phyloP scores from a whole-genome alignment of 2,797 vertebrate species.

The Gymnothorax javanicus region DNA sequence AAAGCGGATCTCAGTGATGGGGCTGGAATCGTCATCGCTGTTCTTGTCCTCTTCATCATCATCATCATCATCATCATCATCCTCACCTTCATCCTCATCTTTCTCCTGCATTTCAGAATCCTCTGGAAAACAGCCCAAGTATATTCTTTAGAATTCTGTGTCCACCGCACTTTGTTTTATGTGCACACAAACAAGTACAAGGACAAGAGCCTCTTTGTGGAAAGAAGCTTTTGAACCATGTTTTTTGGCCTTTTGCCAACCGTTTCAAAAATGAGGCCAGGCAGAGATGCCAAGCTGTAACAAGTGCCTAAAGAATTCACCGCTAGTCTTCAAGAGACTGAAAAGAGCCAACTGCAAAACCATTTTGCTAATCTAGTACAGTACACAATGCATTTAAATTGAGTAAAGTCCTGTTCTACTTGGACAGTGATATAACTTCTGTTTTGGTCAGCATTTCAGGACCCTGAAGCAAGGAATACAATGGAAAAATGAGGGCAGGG shows the following conservation, averaged over 20 bases:
- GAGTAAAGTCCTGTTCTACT: too few species aligned
- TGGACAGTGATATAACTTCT: too few species aligned
- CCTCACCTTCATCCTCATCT: slow-evolving; percentile 80
- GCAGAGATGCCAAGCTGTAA: not conserved
- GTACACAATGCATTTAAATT: not conserved
- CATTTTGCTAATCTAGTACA: not conserved
- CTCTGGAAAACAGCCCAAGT: slow-evolving; percentile 19
- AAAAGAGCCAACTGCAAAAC: not conserved
- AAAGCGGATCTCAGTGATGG: slow-evolving; percentile 91
- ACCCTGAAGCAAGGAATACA: too few species aligned
- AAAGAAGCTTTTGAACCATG: not conserved
- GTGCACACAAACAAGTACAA: not conserved
- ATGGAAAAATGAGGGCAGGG: too few species aligned
- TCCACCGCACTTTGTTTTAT: not conserved
- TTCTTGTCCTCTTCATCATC: slow-evolving; percentile 67
- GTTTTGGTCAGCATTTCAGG: too few species aligned
- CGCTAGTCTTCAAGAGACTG: not conserved
- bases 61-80: slow-evolving; percentile 70
- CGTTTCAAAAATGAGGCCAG: slow-evolving; percentile 2
- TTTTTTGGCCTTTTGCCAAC: slow-evolving; percentile 8
- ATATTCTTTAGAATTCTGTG: not conserved
- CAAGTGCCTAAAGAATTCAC: not conserved
- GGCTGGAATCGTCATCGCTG: slow-evolving; percentile 72
- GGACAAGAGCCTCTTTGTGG: not conserved
- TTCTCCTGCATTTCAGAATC: slow-evolving; percentile 63